These are phyloP conservation scores for Halocynthia roretzi DNA, from an alignment of 23 tunicate genomes.

Conservation along the genomic window DNA sequence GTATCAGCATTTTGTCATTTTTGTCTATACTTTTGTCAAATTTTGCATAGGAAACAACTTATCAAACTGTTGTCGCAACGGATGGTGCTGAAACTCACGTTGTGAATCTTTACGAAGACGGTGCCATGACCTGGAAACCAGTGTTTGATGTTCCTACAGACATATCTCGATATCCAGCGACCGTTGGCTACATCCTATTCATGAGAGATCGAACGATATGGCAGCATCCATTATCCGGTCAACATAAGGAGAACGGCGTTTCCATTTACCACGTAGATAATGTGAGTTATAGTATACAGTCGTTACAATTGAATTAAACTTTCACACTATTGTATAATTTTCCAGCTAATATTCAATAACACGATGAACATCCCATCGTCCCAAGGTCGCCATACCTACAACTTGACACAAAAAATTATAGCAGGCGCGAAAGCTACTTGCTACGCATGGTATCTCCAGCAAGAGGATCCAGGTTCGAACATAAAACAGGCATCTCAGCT, in stretches of 20 bases:
- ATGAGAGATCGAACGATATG: conserved; percentile 11
- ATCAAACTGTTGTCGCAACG: conserved; percentile 54
- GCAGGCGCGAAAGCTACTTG: conserved; percentile 10
- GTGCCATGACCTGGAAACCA: conserved; percentile 72
- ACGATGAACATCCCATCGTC: neutral
- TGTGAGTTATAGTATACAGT: neutral
- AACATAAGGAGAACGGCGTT: conserved; percentile 16
- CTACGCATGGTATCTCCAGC: conserved; percentile 37
- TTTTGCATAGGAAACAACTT: conserved; percentile 45
- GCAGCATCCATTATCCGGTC: conserved; percentile 44
- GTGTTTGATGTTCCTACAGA: conserved; percentile 66
- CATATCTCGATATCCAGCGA: conserved; percentile 41
- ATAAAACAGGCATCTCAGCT: neutral
- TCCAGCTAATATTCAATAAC: conserved; percentile 23
- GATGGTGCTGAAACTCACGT: conserved; percentile 59
- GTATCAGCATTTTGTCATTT: too few species aligned
- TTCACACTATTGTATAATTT: neutral
- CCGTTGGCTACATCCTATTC: conserved; percentile 41
- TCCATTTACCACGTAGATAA: conserved; percentile 19
- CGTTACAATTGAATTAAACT: neutral
- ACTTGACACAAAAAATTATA: conserved; percentile 21
- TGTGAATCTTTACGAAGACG: conserved; percentile 58
- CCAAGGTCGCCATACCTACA: conserved; percentile 26
- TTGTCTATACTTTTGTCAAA: too few species aligned
- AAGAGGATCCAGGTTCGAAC: neutral